Conservation (phyloP, 1,140 invertebrate genomes). For the Homarus americanus region DNA sequence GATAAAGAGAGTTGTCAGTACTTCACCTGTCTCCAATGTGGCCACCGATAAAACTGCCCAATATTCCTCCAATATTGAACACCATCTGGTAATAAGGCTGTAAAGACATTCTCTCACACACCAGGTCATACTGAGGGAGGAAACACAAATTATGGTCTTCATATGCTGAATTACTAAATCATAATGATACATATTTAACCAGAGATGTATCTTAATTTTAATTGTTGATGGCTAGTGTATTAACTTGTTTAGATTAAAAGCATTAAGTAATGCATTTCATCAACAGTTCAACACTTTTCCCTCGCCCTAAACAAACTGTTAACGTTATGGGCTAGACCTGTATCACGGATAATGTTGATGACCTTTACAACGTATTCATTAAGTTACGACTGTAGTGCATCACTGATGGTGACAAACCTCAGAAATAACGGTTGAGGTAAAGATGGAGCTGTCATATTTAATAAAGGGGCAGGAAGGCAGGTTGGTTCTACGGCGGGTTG, state of each 20-base stretch:
- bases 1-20: too few species aligned
- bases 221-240: too few species aligned
- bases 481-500: neutral
- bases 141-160: neutral
- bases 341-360: too few species aligned
- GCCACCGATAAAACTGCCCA: conserved; percentile 31
- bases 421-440: conserved; percentile 28
- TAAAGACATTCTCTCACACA: neutral
- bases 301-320: too few species aligned
- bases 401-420: conserved; percentile 16
- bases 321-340: too few species aligned
- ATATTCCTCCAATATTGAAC: conserved; percentile 25
- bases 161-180: too few species aligned
- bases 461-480: conserved; percentile 28
- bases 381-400: neutral
- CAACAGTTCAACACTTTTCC: too few species aligned
- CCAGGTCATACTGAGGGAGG: conserved; percentile 26
- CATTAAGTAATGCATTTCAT: too few species aligned
- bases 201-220: too few species aligned
- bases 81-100: conserved; percentile 46
- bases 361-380: too few species aligned
- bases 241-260: too few species aligned
- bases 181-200: too few species aligned
- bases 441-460: conserved; percentile 34
- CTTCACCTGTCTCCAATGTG: conserved; percentile 43